Base-by-base conservation (phyloP, 2,113 vertebrate species). In the Lasiurus borealis region DNA sequence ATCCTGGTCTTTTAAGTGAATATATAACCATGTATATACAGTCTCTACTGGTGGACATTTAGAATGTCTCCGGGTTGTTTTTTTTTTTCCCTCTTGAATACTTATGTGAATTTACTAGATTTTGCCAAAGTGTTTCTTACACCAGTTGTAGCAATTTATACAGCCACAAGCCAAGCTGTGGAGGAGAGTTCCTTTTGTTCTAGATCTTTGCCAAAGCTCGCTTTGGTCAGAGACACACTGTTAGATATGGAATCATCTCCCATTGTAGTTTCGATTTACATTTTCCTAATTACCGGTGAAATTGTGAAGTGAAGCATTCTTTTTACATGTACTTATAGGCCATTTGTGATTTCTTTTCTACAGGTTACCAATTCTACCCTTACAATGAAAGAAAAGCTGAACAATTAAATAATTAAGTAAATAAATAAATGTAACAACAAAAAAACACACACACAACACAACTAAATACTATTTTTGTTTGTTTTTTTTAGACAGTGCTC, bases 81-180 rank as follows among this genome's bases (percentile, higher is more conserved):
- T 46, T 44, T 50, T 50, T 50, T 46, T 10, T 6, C 23, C 40
- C 19, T 57, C 31, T 50, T 31, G 52, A 19, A 71, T 72, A 59
- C 40, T 71, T 50, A 48, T 31, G n/a, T 73, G 72, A 52, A 73
- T 80, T 62, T 73, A 88, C 54, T 82, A 40, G 66, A 73, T 64
- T 93, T 73, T 93, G 44, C 66, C 54, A 73, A 93, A 52, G 46
- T n/a, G 54, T 73, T 88, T 57, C 27, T 82, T 57, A 81, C 50
- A 72, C 31, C 18, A 48, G 40, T 50, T n/a, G 54, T 44, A 73
- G 76, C 52, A 93, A 81, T 87, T 81, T 72, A 72, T 62, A 72
- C 29, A 50, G 18, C 52, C n/a, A 72, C 16, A 15, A 83, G n/a
- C 54, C 52, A 72, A 81, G 36, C 52, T 62, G 66, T 78, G 84